Percentiles rank a stretch among this genome's conserved stretches.
These are phyloP conservation scores for Crax fasciolata DNA, from an alignment of 2,797 vertebrate species.

Conservation along the genomic window DNA sequence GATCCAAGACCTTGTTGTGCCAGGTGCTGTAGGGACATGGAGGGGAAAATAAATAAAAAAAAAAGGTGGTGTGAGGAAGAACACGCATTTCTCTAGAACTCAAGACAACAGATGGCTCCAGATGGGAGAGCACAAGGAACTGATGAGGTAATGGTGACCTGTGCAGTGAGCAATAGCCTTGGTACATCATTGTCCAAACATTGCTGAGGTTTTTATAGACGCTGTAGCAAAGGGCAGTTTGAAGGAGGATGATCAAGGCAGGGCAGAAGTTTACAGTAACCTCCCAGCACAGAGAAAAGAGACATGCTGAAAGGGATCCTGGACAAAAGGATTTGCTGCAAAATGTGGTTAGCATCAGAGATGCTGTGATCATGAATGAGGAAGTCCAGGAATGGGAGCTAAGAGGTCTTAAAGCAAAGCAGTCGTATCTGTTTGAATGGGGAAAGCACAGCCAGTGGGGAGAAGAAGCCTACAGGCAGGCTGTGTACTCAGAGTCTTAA, in stretches of 20 bases:
- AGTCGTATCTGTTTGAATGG: background rate
- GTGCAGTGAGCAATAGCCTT: constrained; percentile 7
- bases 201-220: background rate
- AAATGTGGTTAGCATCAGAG: background rate
- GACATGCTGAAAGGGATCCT: background rate
- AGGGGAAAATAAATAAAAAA: background rate
- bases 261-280: background rate
- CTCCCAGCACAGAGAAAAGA: background rate
- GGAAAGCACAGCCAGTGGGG: background rate
- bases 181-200: background rate
- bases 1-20: constrained; percentile 40
- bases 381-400: background rate
- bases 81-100: background rate
- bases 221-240: background rate
- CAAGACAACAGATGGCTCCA: constrained; percentile 50
- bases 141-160: constrained; percentile 45
- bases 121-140: constrained; percentile 4
- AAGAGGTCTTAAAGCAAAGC: background rate
- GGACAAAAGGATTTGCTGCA: background rate
- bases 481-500: rapidly evolving
- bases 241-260: background rate
- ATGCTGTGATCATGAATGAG: background rate
- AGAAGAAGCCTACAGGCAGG: background rate
- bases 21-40: constrained; percentile 48
- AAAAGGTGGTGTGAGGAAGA: background rate